These are phyloP conservation scores for Drosophila ercepeae DNA, from an alignment of 1,140 invertebrate species.

Conservation along the genomic window DNA sequence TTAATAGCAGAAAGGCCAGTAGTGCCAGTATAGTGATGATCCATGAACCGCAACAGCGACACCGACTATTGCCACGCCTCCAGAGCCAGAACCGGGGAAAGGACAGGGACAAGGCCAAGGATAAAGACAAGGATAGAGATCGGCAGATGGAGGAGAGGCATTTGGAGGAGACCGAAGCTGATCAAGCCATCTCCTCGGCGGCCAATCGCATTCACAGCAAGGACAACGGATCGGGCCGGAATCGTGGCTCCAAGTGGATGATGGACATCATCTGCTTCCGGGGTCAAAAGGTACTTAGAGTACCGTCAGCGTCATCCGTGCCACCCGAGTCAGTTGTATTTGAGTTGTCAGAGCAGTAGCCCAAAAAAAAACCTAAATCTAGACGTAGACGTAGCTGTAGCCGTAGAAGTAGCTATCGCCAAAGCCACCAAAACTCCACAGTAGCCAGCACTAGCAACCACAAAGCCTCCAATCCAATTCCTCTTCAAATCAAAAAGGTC, in stretches of 20 bases:
- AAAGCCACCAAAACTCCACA: slow-evolving; percentile 10
- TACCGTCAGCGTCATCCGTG: slow-evolving; percentile 82
- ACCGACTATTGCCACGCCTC: slow-evolving; percentile 42
- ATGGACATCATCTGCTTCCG: slow-evolving; percentile 75
- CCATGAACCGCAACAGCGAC: slow-evolving; percentile 56
- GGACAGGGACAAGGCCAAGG: slow-evolving; percentile 23
- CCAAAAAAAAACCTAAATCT: slow-evolving; percentile 39
- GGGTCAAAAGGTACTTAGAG: slow-evolving; percentile 83
- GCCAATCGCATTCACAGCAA: slow-evolving; percentile 49
- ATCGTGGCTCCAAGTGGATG: slow-evolving; percentile 66
- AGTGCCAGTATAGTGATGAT: slow-evolving; percentile 63
- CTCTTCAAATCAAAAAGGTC: not conserved
- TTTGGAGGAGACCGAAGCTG: slow-evolving; percentile 8
- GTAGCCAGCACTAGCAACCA: slow-evolving; percentile 21
- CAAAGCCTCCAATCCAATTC: not conserved
- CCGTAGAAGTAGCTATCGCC: slow-evolving; percentile 18
- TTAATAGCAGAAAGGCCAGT: slow-evolving; percentile 53
- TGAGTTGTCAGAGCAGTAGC: slow-evolving; percentile 84
- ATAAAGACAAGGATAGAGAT: not conserved
- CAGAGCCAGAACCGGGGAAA: slow-evolving; percentile 32
- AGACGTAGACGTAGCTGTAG: slow-evolving; percentile 50
- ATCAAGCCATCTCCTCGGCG: slow-evolving; percentile 5
- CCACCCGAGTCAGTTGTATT: slow-evolving; percentile 84
- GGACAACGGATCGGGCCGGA: slow-evolving; percentile 16
- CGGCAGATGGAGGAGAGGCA: slow-evolving; percentile 10